Conservation (phyloP, 2,113 vertebrate genomes). For the Naja naja region DNA sequence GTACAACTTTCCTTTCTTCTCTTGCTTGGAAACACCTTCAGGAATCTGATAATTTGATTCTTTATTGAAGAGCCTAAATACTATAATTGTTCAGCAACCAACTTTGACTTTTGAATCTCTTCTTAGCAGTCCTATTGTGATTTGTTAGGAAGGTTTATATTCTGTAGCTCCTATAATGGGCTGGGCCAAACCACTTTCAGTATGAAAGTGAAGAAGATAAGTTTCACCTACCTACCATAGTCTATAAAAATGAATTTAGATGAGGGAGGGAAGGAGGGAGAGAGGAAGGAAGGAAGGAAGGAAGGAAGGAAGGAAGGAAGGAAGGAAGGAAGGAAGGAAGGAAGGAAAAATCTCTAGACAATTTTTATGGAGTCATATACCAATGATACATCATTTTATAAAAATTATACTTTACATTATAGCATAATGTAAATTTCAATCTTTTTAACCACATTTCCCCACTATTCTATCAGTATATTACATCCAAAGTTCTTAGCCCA, state of each 20-base stretch:
- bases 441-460: neutral
- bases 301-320: too few relatives aligned
- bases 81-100: neutral
- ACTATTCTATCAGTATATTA: neutral
- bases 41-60: neutral
- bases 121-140: neutral
- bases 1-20: neutral
- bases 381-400: neutral
- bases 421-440: neutral
- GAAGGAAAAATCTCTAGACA: neutral
- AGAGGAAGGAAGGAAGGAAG: too few relatives aligned
- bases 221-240: too few relatives aligned
- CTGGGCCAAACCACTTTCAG: too few relatives aligned
- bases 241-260: too few relatives aligned
- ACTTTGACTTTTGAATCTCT: neutral
- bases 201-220: too few relatives aligned
- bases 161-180: neutral
- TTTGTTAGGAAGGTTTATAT: neutral
- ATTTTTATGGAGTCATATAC: neutral
- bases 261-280: too few relatives aligned
- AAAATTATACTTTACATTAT: neutral
- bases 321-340: neutral
- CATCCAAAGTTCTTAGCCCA: neutral
- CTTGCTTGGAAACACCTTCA: neutral
- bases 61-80: neutral